phyloP scores from a whole-genome alignment of 2,797 vertebrate genomes.

The Antrozous pallidus region DNA sequence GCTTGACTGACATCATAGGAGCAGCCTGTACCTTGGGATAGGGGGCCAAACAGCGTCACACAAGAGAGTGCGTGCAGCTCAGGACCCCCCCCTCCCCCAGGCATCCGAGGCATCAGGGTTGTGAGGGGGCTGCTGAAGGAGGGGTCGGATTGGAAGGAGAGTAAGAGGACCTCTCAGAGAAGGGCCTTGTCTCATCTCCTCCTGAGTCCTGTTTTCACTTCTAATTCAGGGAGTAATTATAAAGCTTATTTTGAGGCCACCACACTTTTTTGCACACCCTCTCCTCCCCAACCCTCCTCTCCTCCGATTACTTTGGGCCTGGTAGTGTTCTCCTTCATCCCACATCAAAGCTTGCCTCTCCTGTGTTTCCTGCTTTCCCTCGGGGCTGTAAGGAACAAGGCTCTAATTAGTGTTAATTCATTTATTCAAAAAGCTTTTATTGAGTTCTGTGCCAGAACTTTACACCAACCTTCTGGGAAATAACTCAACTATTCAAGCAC shows the following conservation, averaged over 20 bases:
- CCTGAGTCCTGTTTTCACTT: not conserved
- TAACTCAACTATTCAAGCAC: not conserved
- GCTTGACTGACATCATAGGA: accelerated
- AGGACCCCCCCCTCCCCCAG: not conserved
- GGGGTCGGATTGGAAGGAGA: not conserved
- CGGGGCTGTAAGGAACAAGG: not conserved
- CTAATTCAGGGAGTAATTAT: not conserved
- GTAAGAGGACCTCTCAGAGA: not conserved
- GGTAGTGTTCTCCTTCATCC: not conserved
- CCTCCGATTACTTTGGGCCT: not conserved
- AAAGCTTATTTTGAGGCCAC: not conserved
- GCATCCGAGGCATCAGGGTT: accelerated
- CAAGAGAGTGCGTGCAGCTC: accelerated
- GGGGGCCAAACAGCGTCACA: accelerated
- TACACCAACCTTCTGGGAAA: no score
- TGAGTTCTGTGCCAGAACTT: not conserved
- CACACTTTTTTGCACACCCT: not conserved
- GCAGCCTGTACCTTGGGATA: not conserved
- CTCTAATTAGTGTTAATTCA: not conserved
- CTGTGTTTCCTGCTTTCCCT: not conserved
- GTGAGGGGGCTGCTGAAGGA: no score
- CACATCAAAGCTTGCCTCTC: not conserved
- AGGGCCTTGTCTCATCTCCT: not conserved
- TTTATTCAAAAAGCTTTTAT: not conserved
- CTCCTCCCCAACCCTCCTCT: not conserved